Base-by-base conservation (phyloP, 1,140 invertebrate genomes). In the Drosophila ficusphila region DNA sequence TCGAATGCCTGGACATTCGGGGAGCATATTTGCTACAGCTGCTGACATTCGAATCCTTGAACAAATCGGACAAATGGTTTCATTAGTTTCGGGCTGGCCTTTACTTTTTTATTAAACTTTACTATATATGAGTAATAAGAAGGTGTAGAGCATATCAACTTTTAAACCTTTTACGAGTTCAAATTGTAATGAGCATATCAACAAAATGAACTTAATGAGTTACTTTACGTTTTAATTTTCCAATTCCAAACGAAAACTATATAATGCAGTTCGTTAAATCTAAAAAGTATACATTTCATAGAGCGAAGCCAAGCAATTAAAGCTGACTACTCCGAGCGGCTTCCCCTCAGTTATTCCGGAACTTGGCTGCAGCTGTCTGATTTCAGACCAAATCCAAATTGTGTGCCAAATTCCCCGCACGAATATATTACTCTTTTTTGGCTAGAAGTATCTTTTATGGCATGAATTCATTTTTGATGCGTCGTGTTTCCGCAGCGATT, bases 401-500 rank as follows among this genome's bases (percentile, higher is more conserved):
- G n/a, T 77, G 38, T 42, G 29, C 34, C 29, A 46, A 49, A 53
- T 54, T 48, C 23, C 25, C 9, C 8, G 9, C 8, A 11, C 7
- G 19, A 49, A 34, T 41, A 4, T 65, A 11, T 38, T 25, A 61
- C 34, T 52, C 46, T 62, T 47, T 31, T 34, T 41, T 21, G 4
- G 12, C 52, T 58, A 16, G 36, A 2, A 34, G 61, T 65, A 49
- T 65, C 61, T 65, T 62, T 31, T 23, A 67, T 44, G 36, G 57
- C 31, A 27, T 58, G 16, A 76, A 73, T 73, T 72, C 62, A 56
- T 75, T 60, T 76, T 76, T 81, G 77, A 82, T 77, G 78, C 47
- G 56, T 62, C 67, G 36, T 79, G 39, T 68, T 83, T 77, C 76
- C 69, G 58, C 91, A 96, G 95, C 92, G 94, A 96, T 91, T 96